phyloP scores from a whole-genome alignment of 2,888 invertebrate genomes.

The Mayetiola destructor region DNA sequence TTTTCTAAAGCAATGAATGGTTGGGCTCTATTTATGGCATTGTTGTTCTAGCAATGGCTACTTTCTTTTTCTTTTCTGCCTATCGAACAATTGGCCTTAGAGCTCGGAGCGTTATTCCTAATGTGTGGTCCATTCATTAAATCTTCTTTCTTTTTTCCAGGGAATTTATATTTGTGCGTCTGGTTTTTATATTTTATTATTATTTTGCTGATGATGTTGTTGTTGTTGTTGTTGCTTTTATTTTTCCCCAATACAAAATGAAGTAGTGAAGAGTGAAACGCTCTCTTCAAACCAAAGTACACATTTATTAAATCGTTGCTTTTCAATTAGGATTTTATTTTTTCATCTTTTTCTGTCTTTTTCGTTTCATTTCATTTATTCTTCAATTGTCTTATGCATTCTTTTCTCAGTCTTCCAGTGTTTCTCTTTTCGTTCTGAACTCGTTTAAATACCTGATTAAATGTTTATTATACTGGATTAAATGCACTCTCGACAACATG shows the following conservation, averaged over 20 bases:
- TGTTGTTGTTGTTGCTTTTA: no score
- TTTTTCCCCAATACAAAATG: no score
- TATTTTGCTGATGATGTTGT: no score
- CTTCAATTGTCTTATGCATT: not conserved
- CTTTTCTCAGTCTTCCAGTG: no score
- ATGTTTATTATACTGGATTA: constrained; percentile 3
- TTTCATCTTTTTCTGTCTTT: not conserved
- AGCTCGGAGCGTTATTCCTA: not conserved
- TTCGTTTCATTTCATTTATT: not conserved
- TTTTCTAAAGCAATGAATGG: not conserved
- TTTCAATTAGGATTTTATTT: not conserved
- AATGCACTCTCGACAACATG: constrained; percentile 2
- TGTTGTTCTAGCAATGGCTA: no score
- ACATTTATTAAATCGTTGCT: not conserved
- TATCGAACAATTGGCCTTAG: not conserved
- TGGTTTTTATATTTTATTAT: not conserved
- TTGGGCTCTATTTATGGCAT: not conserved
- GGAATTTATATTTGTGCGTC: not conserved
- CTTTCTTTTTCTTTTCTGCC: not conserved
- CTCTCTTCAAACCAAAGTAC: constrained; percentile 4
- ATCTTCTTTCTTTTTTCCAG: not conserved
- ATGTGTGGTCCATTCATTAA: constrained; percentile 13
- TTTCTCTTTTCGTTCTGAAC: no score
- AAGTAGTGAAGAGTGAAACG: constrained; percentile 8
- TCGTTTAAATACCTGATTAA: constrained; percentile 11